Evolutionary conservation across 1,140 invertebrate genomes (phyloP), one percentile per base, ranked within the genome.

Genomic region (Ooceraea biroi): DNA sequence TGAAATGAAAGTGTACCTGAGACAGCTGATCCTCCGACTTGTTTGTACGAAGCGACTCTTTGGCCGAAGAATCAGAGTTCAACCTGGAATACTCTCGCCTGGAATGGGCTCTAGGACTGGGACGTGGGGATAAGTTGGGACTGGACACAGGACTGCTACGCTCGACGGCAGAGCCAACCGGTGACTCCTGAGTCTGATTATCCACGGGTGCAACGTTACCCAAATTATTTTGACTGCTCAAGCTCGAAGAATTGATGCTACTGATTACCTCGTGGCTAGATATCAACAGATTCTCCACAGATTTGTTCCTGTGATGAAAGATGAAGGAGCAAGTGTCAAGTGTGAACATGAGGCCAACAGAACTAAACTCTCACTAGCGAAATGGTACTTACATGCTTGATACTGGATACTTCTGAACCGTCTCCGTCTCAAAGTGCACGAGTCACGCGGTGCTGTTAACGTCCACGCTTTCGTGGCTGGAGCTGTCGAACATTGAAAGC

Each of bases 211-310:
- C 17, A 60, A 87, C 91, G 87, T 91, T 93, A 19, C 91, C 89
- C 12, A 91, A 57, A 84, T 91, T 93, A 72, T 72, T 90, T 7
- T 92, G 91, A 71, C 88, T 87, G 30, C 89, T 82, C 27, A 93
- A 85, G 5, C 91, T 91, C 1, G 93, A 92, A 7, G 93, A 94
- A 83, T 91, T 95, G 86, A 94, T 94, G 66, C 93, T 94, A 76
- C 83, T 93, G 14, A 96, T 96, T 48, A 96, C 95, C 92, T 96
- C 96, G 88, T 96, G 96, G 77, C 96, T 96, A 61, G 95, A 96
- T 89, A 96, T 94, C 63, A 96, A 92, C 50, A 96, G 90, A 90
- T 96, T 96, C 91, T 96, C 96, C 91, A 96, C 95, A 41, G 96
- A 96, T 90, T 96, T 96, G 91, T 95, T 95, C 96, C 96, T 96